phyloP scores from a whole-genome alignment of 2,113 vertebrate species.

The Tenrec ecaudatus region DNA sequence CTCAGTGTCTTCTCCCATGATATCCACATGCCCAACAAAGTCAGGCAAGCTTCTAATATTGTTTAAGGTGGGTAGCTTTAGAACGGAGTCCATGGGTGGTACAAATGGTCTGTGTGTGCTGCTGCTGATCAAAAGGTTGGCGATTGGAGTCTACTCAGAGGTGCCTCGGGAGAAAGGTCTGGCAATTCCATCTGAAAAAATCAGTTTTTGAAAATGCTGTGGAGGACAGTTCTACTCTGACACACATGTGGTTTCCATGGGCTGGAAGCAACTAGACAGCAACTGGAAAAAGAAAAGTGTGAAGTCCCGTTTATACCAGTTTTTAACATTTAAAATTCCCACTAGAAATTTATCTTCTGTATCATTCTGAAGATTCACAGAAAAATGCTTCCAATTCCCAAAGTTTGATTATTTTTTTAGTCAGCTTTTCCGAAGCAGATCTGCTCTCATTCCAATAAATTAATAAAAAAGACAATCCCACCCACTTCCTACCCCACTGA shows the following conservation, averaged over 20 bases:
- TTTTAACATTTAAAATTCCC: neutral
- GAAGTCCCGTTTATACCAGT: neutral
- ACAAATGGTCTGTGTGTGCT: neutral
- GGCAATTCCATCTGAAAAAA: neutral
- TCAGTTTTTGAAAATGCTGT: neutral
- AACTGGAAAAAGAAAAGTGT: neutral
- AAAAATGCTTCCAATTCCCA: slow-evolving; percentile 12
- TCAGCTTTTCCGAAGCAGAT: neutral
- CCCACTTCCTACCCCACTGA: neutral
- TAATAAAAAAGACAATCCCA: neutral
- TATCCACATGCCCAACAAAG: neutral
- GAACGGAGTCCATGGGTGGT: neutral
- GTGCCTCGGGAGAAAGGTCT: neutral
- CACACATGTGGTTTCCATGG: no score
- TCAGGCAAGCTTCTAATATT: neutral
- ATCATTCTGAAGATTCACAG: neutral
- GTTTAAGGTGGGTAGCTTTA: neutral
- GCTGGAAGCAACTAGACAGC: neutral
- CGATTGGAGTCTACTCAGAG: neutral
- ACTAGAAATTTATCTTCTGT: neutral
- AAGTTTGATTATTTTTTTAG: neutral
- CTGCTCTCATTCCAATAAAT: neutral
- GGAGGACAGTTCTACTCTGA: neutral
- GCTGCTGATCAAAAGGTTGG: neutral
- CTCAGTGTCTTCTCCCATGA: neutral